These are phyloP conservation scores for Lordiphosa clarofinis DNA, from an alignment of 1,140 invertebrate species.

Conservation along the genomic window DNA sequence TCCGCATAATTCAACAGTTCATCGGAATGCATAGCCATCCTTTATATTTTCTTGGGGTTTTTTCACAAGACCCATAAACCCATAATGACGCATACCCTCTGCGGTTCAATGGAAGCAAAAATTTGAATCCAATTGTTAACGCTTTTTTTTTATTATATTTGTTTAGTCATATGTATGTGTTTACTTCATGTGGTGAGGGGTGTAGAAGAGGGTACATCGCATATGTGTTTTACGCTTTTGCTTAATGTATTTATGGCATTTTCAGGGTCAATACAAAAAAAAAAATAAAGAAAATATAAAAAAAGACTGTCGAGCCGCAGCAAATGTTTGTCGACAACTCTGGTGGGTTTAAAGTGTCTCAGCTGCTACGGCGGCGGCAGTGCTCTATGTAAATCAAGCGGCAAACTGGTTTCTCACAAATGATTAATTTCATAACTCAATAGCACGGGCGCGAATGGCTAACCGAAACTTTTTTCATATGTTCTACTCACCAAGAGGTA, in stretches of 20 bases:
- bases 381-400: constrained; percentile 67
- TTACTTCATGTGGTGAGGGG: constrained; percentile 5
- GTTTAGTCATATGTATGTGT: constrained; percentile 18
- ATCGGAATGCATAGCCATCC: constrained; percentile 31
- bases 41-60: constrained; percentile 22
- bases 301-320: constrained; percentile 49
- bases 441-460: constrained; percentile 37
- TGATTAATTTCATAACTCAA: constrained; percentile 76
- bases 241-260: constrained; percentile 75
- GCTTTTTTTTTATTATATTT: constrained; percentile 42
- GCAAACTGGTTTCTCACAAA: constrained; percentile 57
- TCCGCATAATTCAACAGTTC: not conserved
- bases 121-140: constrained; percentile 56
- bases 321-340: constrained; percentile 63
- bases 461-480: constrained; percentile 51
- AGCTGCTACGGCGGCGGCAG: constrained; percentile 19
- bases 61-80: constrained; percentile 22
- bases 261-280: constrained; percentile 67
- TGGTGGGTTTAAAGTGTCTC: constrained; percentile 72
- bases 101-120: constrained; percentile 53
- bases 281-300: constrained; percentile 23
- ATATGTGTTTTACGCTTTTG: constrained; percentile 61
- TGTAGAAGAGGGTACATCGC: constrained; percentile 12
- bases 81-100: constrained; percentile 49
- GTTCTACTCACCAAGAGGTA: constrained; percentile 7